phyloP scores from a whole-genome alignment of 2,888 invertebrate species.

The Yponomeuta malinellus region DNA sequence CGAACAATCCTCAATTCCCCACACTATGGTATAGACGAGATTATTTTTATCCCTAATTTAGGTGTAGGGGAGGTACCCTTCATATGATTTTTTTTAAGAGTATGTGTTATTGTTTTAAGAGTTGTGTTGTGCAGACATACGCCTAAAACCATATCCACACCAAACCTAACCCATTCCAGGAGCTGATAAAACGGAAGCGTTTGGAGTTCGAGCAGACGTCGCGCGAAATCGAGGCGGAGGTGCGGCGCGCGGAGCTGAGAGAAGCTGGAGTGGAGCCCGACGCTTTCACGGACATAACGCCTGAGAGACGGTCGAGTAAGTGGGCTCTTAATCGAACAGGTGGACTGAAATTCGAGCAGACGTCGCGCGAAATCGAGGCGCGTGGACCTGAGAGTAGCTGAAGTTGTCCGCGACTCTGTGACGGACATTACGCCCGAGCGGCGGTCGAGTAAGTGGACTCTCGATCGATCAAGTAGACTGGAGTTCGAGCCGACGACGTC shows the following conservation, averaged over 20 bases:
- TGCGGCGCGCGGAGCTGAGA: conserved; percentile 78
- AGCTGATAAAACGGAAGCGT: conserved; percentile 78
- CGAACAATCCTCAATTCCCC: too few species aligned
- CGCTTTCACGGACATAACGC: conserved; percentile 31
- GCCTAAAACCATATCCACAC: too few species aligned
- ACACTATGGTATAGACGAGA: too few species aligned
- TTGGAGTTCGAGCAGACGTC: conserved; percentile 84
- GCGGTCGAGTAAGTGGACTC: conserved; percentile 23
- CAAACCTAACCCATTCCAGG: conserved; percentile 45
- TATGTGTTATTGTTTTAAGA: too few species aligned
- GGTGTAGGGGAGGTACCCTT: too few species aligned
- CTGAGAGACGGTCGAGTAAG: conserved; percentile 28
- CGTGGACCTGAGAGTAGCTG: too few species aligned
- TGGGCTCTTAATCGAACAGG: not conserved
- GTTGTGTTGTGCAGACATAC: too few species aligned
- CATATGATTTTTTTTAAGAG: too few species aligned
- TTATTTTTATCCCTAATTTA: too few species aligned
- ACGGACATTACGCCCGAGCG: conserved; percentile 27
- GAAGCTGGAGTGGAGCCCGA: conserved; percentile 39
- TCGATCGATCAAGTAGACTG: too few species aligned
- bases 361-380: conserved; percentile 86
- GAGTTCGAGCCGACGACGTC: conserved; percentile 84
- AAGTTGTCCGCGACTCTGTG: conserved; percentile 27
- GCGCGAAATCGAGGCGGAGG: conserved; percentile 82
- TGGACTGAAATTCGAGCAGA: conserved; percentile 77